Evolutionary conservation across 2,797 vertebrate genomes (phyloP).

Genomic region (Betta splendens): DNA sequence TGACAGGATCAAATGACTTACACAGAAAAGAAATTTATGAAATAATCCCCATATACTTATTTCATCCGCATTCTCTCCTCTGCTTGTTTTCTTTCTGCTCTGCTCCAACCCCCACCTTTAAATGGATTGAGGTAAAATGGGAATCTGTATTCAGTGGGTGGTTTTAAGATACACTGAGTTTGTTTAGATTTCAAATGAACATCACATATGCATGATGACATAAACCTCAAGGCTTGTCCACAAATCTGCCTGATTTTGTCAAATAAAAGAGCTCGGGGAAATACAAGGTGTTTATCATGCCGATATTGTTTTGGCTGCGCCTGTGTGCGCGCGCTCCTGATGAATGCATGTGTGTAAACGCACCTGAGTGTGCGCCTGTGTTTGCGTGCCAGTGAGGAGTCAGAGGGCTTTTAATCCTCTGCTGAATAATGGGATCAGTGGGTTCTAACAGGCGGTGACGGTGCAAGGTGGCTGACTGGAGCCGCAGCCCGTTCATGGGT

Average conservation of each 20-base stretch:
- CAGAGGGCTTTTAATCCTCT: slow-evolving; percentile 15
- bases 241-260: slow-evolving; percentile 59
- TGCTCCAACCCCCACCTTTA: slow-evolving; percentile 36
- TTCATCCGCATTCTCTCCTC: slow-evolving; percentile 71
- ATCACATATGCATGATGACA: slow-evolving; percentile 70
- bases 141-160: slow-evolving; percentile 73
- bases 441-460: slow-evolving; percentile 19
- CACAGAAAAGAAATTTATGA: slow-evolving; percentile 80
- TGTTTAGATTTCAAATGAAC: slow-evolving; percentile 71
- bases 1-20: slow-evolving; percentile 82
- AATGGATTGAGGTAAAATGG: slow-evolving; percentile 68
- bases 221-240: slow-evolving; percentile 69
- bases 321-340: slow-evolving; percentile 13
- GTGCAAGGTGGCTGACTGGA: slow-evolving; percentile 28
- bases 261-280: slow-evolving; percentile 40
- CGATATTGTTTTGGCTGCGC: slow-evolving; percentile 39
- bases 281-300: slow-evolving; percentile 52
- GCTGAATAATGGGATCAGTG: slow-evolving; percentile 42
- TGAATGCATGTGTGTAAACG: slow-evolving; percentile 10
- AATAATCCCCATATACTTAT: slow-evolving; percentile 81
- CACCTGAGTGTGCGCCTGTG: not conserved
- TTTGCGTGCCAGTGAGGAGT: slow-evolving; percentile 5
- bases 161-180: slow-evolving; percentile 68
- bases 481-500: slow-evolving; percentile 8
- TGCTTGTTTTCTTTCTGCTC: slow-evolving; percentile 48